Percentiles rank a stretch among this genome's conserved stretches.
Evolutionary conservation across 1,140 invertebrate species (phyloP).

Genomic region (Drosophila nigrodunni): DNA sequence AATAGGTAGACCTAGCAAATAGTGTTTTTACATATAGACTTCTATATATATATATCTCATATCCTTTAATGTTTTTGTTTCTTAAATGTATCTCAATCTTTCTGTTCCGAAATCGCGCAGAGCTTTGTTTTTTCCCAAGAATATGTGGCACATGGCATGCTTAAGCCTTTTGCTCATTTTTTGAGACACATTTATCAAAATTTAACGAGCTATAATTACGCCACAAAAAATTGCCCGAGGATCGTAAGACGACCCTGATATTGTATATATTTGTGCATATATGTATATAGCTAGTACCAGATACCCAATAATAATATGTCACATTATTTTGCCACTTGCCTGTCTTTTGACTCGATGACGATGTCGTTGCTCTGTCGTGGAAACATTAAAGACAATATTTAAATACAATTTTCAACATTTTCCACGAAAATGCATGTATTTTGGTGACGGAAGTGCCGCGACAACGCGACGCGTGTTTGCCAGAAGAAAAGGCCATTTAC

Average conservation of each 20-base stretch:
- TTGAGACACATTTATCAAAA: slow-evolving; percentile 59
- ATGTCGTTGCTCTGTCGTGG: slow-evolving; percentile 53
- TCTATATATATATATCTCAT: no score
- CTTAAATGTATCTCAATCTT: neutral
- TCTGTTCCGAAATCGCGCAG: neutral
- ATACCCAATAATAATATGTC: slow-evolving; percentile 57
- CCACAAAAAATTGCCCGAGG: slow-evolving; percentile 32
- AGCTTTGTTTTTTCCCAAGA: neutral
- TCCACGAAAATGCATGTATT: slow-evolving; percentile 53
- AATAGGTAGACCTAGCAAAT: no score
- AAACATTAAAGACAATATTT: slow-evolving; percentile 27
- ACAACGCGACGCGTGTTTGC: slow-evolving; percentile 61
- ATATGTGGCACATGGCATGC: slow-evolving; percentile 11
- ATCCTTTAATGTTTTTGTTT: no score
- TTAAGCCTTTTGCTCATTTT: slow-evolving; percentile 21
- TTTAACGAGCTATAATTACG: slow-evolving; percentile 62
- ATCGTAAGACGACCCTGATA: slow-evolving; percentile 70
- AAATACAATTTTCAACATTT: slow-evolving; percentile 49
- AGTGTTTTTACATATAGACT: no score
- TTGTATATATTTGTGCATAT: slow-evolving; percentile 14
- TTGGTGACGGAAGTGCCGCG: slow-evolving; percentile 59
- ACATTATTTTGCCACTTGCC: slow-evolving; percentile 63
- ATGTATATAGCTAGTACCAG: slow-evolving; percentile 9
- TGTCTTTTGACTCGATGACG: slow-evolving; percentile 34
- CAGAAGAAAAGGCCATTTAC: slow-evolving; percentile 27